Percentiles rank a stretch among this genome's conserved stretches.
Evolutionary conservation across 2,797 vertebrate species (phyloP).

Genomic region (Gobio occitaniae): DNA sequence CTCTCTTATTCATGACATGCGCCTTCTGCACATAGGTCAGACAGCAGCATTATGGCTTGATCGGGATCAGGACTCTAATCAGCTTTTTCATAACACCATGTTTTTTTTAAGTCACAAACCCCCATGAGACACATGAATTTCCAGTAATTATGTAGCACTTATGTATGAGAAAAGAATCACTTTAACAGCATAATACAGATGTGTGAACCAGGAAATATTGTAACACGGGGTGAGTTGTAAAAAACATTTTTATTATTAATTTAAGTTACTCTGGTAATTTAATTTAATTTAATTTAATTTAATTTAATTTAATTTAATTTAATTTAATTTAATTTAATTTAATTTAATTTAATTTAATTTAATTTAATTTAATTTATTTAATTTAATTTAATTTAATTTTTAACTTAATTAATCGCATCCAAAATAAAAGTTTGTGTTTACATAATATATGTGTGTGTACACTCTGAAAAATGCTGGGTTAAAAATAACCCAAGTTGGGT

Average conservation of each 20-base stretch:
- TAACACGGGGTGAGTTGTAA: not conserved
- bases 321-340: not conserved
- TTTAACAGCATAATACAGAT: not conserved
- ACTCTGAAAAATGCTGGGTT: too few species aligned
- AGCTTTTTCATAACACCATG: conserved; percentile 17
- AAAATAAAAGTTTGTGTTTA: too few species aligned
- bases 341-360: not conserved
- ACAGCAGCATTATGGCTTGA: not conserved
- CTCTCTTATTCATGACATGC: not conserved
- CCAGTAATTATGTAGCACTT: not conserved
- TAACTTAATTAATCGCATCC: too few species aligned
- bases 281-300: not conserved
- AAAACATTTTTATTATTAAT: not conserved
- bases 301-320: too few species aligned
- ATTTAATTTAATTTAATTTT: not conserved
- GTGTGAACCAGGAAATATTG: not conserved
- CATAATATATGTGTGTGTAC: too few species aligned
- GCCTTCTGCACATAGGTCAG: not conserved
- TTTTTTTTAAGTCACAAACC: not conserved
- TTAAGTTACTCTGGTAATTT: not conserved
- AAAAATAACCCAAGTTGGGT: too few species aligned
- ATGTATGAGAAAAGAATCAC: not conserved
- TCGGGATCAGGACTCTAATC: not conserved
- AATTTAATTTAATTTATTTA: too few species aligned
- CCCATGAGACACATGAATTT: not conserved